These are phyloP conservation scores for Tipula unca DNA, from an alignment of 2,888 invertebrate species.

Conservation along the genomic window DNA sequence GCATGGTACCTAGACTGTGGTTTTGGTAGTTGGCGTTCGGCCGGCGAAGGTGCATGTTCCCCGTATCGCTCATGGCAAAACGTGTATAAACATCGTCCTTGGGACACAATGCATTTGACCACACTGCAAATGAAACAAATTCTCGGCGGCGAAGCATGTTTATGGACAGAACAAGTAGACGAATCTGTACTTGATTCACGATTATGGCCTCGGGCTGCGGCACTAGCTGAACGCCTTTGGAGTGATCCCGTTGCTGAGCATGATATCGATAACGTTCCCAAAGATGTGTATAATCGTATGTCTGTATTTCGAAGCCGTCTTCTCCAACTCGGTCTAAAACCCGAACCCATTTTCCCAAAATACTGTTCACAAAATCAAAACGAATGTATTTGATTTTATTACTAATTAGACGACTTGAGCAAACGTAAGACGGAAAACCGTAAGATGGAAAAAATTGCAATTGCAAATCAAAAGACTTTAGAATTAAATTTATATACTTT, in stretches of 20 bases:
- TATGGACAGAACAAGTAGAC: slow-evolving; percentile 79
- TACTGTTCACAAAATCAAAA: slow-evolving; percentile 43
- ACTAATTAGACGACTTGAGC: not conserved
- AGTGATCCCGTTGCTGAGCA: slow-evolving; percentile 41
- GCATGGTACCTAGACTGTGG: slow-evolving; percentile 86
- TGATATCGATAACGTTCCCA: slow-evolving; percentile 38
- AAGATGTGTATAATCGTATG: slow-evolving; percentile 40
- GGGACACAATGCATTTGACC: slow-evolving; percentile 47
- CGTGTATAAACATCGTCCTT: slow-evolving; percentile 74
- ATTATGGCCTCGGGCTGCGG: slow-evolving; percentile 75
- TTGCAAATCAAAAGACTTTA: not conserved
- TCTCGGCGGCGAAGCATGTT: slow-evolving; percentile 68
- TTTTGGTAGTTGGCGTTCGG: slow-evolving; percentile 76
- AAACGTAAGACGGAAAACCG: not conserved
- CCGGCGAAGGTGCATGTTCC: slow-evolving; percentile 73
- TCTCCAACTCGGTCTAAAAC: slow-evolving; percentile 39
- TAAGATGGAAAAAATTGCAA: not conserved
- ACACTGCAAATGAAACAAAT: slow-evolving; percentile 38
- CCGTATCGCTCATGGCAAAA: slow-evolving; percentile 84
- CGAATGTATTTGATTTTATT: slow-evolving; percentile 39
- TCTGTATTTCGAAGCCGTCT: slow-evolving; percentile 41
- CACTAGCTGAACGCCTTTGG: slow-evolving; percentile 59
- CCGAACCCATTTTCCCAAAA: slow-evolving; percentile 42
- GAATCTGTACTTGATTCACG: slow-evolving; percentile 65
- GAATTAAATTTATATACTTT: not conserved